Evolutionary conservation across 2,113 vertebrate genomes (phyloP).

Genomic region (Larimichthys polyactis): DNA sequence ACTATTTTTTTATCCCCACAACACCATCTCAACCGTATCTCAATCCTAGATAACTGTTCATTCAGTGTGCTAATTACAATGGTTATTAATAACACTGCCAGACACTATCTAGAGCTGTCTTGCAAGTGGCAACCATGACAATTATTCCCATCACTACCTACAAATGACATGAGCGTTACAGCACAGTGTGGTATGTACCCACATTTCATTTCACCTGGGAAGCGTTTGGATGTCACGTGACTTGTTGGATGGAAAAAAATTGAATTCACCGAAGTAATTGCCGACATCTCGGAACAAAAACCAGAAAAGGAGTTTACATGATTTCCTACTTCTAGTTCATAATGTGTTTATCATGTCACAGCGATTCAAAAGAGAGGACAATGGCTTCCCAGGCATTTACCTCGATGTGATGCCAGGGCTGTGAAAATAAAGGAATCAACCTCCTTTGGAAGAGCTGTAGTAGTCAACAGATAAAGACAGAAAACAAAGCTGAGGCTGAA

Average conservation of each 20-base stretch:
- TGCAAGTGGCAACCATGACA: neutral
- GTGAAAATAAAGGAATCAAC: constrained; percentile 32
- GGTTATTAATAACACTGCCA: constrained; percentile 39
- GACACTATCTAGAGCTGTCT: constrained; percentile 10
- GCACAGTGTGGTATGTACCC: neutral
- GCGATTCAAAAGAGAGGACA: neutral
- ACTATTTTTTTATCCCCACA: neutral
- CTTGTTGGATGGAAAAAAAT: neutral
- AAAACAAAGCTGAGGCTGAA: constrained; percentile 38
- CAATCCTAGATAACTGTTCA: constrained; percentile 11
- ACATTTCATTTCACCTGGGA: neutral
- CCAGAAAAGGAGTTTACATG: neutral
- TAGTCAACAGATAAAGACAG: constrained; percentile 47
- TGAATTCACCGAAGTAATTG: neutral
- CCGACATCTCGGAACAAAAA: neutral
- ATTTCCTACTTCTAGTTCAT: neutral
- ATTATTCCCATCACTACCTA: neutral
- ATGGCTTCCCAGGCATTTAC: constrained; percentile 34
- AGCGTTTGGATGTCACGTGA: neutral
- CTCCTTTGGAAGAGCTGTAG: constrained; percentile 48
- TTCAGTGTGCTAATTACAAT: constrained; percentile 20
- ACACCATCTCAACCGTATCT: constrained; percentile 3
- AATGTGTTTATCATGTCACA: neutral
- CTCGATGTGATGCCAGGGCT: constrained; percentile 25
- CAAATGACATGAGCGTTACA: neutral